phyloP scores from a whole-genome alignment of 2,113 vertebrate species.

The Sardina pilchardus region DNA sequence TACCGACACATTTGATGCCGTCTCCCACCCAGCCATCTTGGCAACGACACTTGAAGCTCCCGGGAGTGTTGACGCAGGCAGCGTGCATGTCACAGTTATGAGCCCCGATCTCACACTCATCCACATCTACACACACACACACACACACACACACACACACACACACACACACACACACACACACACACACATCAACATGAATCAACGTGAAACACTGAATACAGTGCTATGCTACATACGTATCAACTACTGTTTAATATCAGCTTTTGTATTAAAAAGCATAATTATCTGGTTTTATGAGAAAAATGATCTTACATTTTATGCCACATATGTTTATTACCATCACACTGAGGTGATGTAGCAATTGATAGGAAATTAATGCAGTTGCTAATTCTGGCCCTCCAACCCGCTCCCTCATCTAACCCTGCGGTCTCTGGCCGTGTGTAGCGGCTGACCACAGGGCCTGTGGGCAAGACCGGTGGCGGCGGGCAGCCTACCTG shows the following conservation, averaged over 20 bases:
- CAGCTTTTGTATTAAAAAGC: not conserved
- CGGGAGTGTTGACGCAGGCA: conserved; percentile 86
- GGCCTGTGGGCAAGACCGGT: not conserved
- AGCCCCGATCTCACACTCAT: conserved; percentile 88
- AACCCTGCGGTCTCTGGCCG: not conserved
- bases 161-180: conserved; percentile 2
- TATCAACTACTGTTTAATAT: not conserved
- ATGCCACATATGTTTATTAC: not conserved
- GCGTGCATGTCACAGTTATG: conserved; percentile 89
- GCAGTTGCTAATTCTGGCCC: not conserved
- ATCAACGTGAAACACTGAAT: not conserved
- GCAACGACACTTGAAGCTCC: conserved; percentile 93
- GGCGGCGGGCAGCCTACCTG: conserved; percentile 68
- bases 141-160: conserved; percentile 2
- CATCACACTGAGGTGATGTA: not conserved
- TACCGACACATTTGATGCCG: conserved; percentile 86
- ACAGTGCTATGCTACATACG: too few species aligned
- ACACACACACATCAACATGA: not conserved
- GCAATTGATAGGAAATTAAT: not conserved
- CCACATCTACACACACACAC: conserved; percentile 73
- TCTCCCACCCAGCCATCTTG: conserved; percentile 87
- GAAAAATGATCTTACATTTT: not conserved
- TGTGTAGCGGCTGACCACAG: not conserved
- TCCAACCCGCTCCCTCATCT: not conserved
- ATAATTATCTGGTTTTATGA: not conserved